A percentile compares a stretch with the other conserved stretches of the same genome.
phyloP scores from a whole-genome alignment of 2,797 vertebrate genomes.

The Sebastes trivittatus region DNA sequence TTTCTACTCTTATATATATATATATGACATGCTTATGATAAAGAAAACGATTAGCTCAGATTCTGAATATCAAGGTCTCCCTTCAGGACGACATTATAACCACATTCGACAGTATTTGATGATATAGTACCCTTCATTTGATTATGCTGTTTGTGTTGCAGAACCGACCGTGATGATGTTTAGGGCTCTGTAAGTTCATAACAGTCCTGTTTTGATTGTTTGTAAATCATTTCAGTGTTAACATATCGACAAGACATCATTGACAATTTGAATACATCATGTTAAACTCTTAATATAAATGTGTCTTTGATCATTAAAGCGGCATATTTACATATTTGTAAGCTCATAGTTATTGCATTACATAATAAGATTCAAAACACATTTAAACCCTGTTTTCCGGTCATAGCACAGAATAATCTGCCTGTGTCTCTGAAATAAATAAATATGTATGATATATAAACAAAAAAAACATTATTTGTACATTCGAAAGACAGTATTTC shows the following conservation, averaged over 20 bases:
- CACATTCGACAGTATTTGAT: background rate
- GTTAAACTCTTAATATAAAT: constrained; percentile 50
- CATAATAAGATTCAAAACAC: constrained; percentile 50
- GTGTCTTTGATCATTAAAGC: constrained; percentile 50
- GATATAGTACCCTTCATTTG: background rate
- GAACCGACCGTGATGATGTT: background rate
- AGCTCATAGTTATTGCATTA: constrained; percentile 79
- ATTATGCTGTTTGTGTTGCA: background rate
- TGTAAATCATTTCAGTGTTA: constrained; percentile 33
- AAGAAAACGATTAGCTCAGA: background rate
- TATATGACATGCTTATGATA: background rate
- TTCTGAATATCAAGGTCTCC: background rate
- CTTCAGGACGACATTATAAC: background rate
- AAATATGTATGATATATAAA: constrained; percentile 44
- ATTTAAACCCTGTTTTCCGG: constrained; percentile 75
- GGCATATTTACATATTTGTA: constrained; percentile 62
- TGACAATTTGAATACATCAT: constrained; percentile 20
- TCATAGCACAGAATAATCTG: constrained; percentile 45
- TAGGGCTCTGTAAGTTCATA: constrained; percentile 8
- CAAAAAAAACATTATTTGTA: constrained; percentile 40
- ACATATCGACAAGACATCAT: constrained; percentile 44
- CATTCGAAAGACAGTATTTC: constrained; percentile 59
- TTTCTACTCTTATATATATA: background rate
- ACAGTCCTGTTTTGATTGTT: constrained; percentile 49
- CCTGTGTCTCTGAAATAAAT: constrained; percentile 56